Conservation (phyloP, 1,140 invertebrate species). For the Polypedilum vanderplanki region DNA sequence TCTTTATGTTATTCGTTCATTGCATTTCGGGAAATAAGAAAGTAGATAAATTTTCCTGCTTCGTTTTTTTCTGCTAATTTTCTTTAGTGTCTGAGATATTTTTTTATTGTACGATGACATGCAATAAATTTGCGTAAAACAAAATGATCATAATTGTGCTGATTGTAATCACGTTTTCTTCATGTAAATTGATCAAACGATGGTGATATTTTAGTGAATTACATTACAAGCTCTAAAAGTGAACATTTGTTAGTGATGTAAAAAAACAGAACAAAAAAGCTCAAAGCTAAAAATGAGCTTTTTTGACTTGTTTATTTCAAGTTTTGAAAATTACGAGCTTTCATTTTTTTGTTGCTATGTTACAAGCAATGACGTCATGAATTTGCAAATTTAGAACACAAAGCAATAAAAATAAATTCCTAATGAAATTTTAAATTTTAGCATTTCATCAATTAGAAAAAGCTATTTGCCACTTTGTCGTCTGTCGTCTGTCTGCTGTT, state of each 20-base stretch:
- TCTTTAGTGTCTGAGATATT: background rate
- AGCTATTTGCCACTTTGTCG: too few relatives aligned
- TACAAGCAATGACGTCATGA: background rate
- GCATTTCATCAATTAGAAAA: too few relatives aligned
- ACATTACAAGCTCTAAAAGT: too few relatives aligned
- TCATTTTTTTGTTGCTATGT: background rate
- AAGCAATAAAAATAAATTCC: background rate
- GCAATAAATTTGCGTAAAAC: background rate
- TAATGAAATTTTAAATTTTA: background rate
- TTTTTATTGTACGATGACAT: background rate
- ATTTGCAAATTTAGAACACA: background rate
- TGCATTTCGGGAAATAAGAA: background rate
- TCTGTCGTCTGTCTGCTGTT: too few relatives aligned
- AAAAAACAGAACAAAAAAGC: background rate
- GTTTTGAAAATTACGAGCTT: background rate
- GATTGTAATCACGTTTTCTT: too few relatives aligned
- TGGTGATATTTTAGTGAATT: too few relatives aligned
- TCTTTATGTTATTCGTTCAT: background rate
- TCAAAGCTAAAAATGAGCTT: background rate
- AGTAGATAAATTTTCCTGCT: background rate
- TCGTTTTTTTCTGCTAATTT: background rate
- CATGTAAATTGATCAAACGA: constrained; percentile 5
- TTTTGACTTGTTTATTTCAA: constrained; percentile 6
- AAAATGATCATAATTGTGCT: too few relatives aligned
- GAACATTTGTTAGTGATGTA: background rate